These are phyloP conservation scores for Aleadryas rufinucha DNA, from an alignment of 2,113 vertebrate species.

Conservation along the genomic window DNA sequence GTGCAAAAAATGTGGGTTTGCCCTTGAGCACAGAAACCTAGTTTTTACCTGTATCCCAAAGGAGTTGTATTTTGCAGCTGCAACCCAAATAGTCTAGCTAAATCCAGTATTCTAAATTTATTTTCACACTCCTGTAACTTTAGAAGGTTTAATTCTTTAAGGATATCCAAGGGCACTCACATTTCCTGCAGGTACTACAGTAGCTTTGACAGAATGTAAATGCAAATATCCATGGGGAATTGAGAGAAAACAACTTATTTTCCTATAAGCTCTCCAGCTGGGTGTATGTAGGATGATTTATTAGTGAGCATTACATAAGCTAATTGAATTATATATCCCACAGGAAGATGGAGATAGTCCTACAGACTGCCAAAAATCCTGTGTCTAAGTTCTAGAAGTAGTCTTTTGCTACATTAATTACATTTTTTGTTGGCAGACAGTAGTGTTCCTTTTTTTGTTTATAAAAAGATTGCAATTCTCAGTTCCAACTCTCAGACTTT, in stretches of 20 bases:
- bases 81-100: not conserved
- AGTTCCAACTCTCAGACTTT: not conserved
- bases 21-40: not conserved
- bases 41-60: not conserved
- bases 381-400: slow-evolving; percentile 59
- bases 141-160: slow-evolving; percentile 16
- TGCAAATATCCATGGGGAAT: slow-evolving; percentile 27
- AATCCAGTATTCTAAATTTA: not conserved
- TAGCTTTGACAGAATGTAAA: slow-evolving; percentile 57
- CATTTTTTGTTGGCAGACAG: slow-evolving; percentile 25
- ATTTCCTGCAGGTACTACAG: not conserved
- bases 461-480: not conserved
- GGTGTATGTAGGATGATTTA: slow-evolving; percentile 59
- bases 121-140: not conserved
- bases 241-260: slow-evolving; percentile 33
- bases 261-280: not conserved
- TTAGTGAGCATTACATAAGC: slow-evolving; percentile 65
- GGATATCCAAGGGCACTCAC: slow-evolving; percentile 14
- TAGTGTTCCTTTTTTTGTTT: not conserved
- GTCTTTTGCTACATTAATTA: slow-evolving; percentile 56
- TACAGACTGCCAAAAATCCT: slow-evolving; percentile 61
- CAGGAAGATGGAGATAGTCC: slow-evolving; percentile 36
- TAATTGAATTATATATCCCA: slow-evolving; percentile 75
- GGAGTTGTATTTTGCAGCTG: not conserved
- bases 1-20: not conserved